A percentile compares a stretch with the other conserved stretches of the same genome.
Evolutionary conservation across 2,888 invertebrate genomes (phyloP).

Genomic region (Lissocephala sabroskyi): DNA sequence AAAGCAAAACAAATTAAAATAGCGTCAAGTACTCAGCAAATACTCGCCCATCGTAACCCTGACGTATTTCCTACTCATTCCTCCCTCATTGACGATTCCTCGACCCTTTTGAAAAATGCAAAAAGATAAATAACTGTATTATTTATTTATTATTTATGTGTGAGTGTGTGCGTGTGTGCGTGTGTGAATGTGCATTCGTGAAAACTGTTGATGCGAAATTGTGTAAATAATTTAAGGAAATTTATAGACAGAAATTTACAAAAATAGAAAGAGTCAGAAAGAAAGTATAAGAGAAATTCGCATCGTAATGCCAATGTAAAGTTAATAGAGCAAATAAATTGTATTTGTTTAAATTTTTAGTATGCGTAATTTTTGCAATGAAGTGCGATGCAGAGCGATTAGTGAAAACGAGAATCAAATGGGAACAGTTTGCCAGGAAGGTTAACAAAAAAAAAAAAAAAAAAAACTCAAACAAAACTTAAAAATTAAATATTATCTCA

Average conservation of each 20-base stretch:
- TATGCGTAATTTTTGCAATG: no score
- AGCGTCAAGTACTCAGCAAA: background rate
- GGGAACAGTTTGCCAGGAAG: slow-evolving; percentile 40
- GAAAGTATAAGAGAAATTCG: background rate
- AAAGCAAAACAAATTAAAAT: slow-evolving; percentile 1
- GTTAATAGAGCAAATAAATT: background rate
- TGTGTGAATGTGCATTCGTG: slow-evolving; percentile 10
- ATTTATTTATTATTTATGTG: no score
- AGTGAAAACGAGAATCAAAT: slow-evolving; percentile 21
- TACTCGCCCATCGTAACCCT: no score
- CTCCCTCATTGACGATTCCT: no score
- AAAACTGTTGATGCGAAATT: background rate
- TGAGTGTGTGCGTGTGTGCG: no score
- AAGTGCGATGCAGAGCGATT: slow-evolving; percentile 10
- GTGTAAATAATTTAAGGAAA: background rate
- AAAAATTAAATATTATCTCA: no score
- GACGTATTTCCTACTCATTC: no score
- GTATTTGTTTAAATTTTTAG: no score
- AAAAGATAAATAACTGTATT: slow-evolving; percentile 13
- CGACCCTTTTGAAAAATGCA: background rate
- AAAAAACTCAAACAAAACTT: slow-evolving; percentile 38
- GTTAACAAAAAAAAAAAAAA: slow-evolving; percentile 33
- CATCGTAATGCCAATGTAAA: background rate
- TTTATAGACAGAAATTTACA: background rate
- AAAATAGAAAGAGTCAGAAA: background rate